Percentiles rank a stretch among this genome's conserved stretches.
Conservation (phyloP, 2,888 invertebrate species). For the Scotopteryx bipunctaria region DNA sequence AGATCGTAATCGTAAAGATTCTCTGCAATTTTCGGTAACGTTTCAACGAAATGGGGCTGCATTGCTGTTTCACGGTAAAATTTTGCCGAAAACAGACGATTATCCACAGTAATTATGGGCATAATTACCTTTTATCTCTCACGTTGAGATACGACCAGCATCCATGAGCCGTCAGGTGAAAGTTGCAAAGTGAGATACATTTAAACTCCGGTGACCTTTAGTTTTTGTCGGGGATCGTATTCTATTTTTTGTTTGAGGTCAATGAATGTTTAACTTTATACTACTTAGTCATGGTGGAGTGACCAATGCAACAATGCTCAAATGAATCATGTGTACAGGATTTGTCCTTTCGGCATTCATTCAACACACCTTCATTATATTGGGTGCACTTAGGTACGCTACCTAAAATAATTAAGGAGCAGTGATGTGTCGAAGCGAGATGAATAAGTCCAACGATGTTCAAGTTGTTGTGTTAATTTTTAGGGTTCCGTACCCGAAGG, state of each 20-base stretch:
- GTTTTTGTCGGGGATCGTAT: conserved; percentile 47
- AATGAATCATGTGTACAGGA: not conserved
- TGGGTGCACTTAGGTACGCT: no score
- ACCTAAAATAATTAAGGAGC: no score
- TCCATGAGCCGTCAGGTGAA: conserved; percentile 53
- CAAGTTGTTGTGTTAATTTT: no score
- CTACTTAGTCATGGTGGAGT: conserved; percentile 19
- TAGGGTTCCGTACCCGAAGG: no score
- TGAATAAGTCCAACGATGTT: no score
- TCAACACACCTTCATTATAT: not conserved
- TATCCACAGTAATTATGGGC: conserved; percentile 40
- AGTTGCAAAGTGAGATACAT: conserved; percentile 56
- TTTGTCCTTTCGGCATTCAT: not conserved
- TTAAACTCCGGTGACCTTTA: conserved; percentile 65
- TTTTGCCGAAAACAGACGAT: conserved; percentile 23
- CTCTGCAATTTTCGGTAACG: conserved; percentile 13
- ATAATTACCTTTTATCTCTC: conserved; percentile 47
- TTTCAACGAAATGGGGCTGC: conserved; percentile 35
- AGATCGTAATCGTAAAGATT: conserved; percentile 5
- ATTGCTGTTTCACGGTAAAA: conserved; percentile 7
- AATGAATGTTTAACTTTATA: conserved; percentile 16
- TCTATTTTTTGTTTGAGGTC: conserved; percentile 35
- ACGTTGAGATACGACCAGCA: conserved; percentile 36
- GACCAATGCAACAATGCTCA: not conserved
- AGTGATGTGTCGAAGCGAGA: no score